Evolutionary conservation across 2,888 invertebrate genomes (phyloP).

Genomic region (Hecatera dysodea): DNA sequence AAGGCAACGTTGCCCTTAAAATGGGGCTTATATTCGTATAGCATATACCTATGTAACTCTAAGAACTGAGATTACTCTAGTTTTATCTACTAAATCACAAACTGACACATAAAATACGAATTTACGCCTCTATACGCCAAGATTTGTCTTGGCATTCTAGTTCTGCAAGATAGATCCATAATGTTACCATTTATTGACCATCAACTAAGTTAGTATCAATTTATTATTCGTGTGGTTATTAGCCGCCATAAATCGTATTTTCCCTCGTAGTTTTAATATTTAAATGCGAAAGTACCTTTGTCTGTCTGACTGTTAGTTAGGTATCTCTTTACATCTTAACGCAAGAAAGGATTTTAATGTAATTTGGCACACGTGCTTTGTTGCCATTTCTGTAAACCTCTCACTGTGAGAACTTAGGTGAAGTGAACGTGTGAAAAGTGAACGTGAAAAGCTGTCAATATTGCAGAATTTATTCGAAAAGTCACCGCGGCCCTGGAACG

Average conservation of each 20-base stretch:
- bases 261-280: neutral
- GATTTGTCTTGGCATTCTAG: too few relatives aligned
- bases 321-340: too few relatives aligned
- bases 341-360: too few relatives aligned
- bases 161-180: neutral
- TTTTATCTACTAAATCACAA: neutral
- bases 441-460: too few relatives aligned
- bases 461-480: too few relatives aligned
- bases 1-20: neutral
- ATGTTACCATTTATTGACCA: constrained; percentile 5
- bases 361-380: too few relatives aligned
- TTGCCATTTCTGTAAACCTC: too few relatives aligned
- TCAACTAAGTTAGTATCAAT: neutral
- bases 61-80: neutral
- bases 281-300: too few relatives aligned
- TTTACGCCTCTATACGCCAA: neutral
- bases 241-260: neutral
- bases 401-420: too few relatives aligned
- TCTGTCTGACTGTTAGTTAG: too few relatives aligned
- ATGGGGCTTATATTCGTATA: neutral
- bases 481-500: too few relatives aligned
- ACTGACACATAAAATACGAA: neutral
- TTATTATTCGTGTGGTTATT: neutral
- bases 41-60: neutral
- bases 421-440: too few relatives aligned